Base-by-base conservation (phyloP, 1,140 invertebrate species). In the Mylabris phalerata region DNA sequence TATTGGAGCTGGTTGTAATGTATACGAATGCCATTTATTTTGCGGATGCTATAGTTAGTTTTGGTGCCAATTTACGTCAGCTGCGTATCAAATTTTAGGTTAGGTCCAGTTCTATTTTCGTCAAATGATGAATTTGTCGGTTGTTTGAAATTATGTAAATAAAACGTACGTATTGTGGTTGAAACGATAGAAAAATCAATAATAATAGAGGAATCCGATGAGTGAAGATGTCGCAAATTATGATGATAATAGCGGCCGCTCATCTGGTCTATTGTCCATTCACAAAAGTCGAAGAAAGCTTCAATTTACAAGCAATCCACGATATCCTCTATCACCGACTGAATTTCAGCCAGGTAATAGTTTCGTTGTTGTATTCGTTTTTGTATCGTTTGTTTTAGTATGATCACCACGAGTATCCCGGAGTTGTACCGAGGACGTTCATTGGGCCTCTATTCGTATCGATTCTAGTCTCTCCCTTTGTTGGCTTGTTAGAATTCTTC, bases 261-360 rank as follows among this genome's bases (percentile, higher is more conserved):
- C 90, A 96, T 74, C 75, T 98, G 43, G 69, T 93, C 48, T 82
- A 92, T 62, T 95, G 93, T 73, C 96, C 97, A 45, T 98, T 89
- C 73, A 98, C 95, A 1, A 99, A 99, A 88, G 97, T 99, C 7
- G 97, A 99, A 78, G 98, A 99, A 80, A 98, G 95, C 78, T 99
- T 99, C 71, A 98, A 98, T 78, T 79, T 98, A 19, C 93, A 99
- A 81, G 97, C 98, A 9, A 91, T 90, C 74, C 98, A 99, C 79
- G 98, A 99, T 79, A 82, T 99, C 65, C 78, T 99, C 10, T 97
- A 94, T 76, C 85, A 94, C 71, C 80, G 86, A 57, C 77, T 79
- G 73, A 91, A 96, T 78, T 79, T 98, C 55, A 78, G 86, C 41
- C 75, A 92, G 85, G 94, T 96, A 82, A 73, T 67, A 32, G 19